Base-by-base conservation (phyloP, 2,797 vertebrate species). In the Myripristis murdjan region DNA sequence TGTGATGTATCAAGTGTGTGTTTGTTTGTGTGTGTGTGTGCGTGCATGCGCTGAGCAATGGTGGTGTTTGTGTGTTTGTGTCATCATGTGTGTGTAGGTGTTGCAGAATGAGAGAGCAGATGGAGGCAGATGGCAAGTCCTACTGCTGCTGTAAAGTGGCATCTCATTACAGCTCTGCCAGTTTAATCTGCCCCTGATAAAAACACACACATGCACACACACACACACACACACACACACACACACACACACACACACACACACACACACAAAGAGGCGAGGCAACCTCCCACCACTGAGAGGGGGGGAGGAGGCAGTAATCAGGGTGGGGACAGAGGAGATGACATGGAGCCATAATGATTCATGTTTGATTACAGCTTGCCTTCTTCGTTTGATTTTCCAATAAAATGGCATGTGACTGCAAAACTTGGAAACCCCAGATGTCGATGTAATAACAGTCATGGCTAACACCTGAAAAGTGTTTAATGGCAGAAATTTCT, bases 91-190 rank as follows among this genome's bases (percentile, higher is more conserved):
- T 24, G 67, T 66, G 76, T 79, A 41, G 37, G 66, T 74, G 70
- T 65, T 39, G 0, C 24, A 64, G 77, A 82, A 76, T 5, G 66
- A 65, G 53, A 15, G 66, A 78, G 81, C 87, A 90, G 87, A 86
- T 89, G 87, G 87, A 90, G 87, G 83, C 89, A 90, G 89, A 88
- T 89, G 89, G 87, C 35, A 55, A 79, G 83, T 82, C 84, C 77
- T 79, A 76, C 82, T 77, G 83, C 84, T 58, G 76, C 84, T 65
- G 83, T 63, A 64, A 84, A 87, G 75, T 46, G 70, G 78, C 82
- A 67, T 88, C 86, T 91, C 81, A 62, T 89, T 81, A 82, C 70
- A 57, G 63, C 65, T 41, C 70, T 57, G 71, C 73, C 74, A 79
- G 74, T 81, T 85, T 79, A 80, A 87, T 86, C 81, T 75, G 81